Evolutionary conservation across 2,113 vertebrate genomes (phyloP), one percentile per base, ranked within the genome.

Genomic region (Guaruba guarouba): DNA sequence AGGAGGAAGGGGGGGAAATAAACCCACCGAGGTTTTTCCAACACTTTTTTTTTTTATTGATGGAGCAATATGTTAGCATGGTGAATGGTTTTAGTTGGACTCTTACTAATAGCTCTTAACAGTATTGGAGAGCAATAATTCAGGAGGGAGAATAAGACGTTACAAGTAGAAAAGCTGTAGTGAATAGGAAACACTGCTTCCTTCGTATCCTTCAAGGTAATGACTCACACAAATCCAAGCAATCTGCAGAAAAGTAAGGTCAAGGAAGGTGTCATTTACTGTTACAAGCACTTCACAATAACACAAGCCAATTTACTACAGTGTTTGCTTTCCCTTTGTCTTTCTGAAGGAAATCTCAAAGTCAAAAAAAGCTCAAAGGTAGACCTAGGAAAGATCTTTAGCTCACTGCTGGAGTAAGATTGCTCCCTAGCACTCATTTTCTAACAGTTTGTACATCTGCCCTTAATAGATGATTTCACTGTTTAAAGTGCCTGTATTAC

Each of bases 191-290:
- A 84, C 37, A n/a, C 8, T 44, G 28, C 57, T 69, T 68, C n/a
- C 41, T 89, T 90, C 80, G 31, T 78, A 51, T 55, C 23, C 39
- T 91, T 85, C 52, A 81, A 62, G 46, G 29, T 57, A 67, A 68
- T 20, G n/a, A 64, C 35, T 64, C 52, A 23, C 33, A 74, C 19
- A 91, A 63, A 82, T 55, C 64, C 68, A 78, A 94, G 44, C 66
- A 82, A 66, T 75, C 48, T 67, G 39, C 9, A 88, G 52, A 93
- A 93, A 92, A 77, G 51, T 51, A 71, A 92, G 88, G 69, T 75
- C 71, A 91, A 35, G 29, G 62, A 84, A 73, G n/a, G 57, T 90
- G 35, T 41, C 54, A 75, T 90, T 96, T 92, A 93, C 67, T 74
- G 62, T 54, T 88, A 68, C 80, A 86, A 86, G 71, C 25, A 41